Conservation (phyloP, 1,140 invertebrate species). For the Sinonovacula constricta region DNA sequence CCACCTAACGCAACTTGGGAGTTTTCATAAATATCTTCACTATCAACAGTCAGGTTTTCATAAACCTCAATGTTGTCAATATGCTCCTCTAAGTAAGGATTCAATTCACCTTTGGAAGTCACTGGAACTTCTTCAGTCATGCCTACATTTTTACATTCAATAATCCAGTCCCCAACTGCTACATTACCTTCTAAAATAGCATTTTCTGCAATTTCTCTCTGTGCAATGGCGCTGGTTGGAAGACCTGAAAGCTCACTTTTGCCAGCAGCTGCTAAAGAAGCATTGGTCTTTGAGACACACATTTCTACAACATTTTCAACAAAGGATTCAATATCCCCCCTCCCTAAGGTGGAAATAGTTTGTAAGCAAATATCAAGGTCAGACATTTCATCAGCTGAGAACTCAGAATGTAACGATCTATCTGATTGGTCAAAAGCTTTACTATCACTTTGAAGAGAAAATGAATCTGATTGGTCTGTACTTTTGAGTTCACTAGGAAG, state of each 20-base stretch:
- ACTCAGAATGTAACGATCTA: slow-evolving; percentile 42
- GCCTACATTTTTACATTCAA: slow-evolving; percentile 28
- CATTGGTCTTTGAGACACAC: slow-evolving; percentile 28
- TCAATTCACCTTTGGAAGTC: background rate
- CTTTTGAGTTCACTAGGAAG: slow-evolving; percentile 49
- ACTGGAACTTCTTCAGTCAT: background rate
- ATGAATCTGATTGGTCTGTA: slow-evolving; percentile 39
- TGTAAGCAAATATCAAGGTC: slow-evolving; percentile 40
- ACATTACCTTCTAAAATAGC: slow-evolving; percentile 31
- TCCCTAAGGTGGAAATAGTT: slow-evolving; percentile 41
- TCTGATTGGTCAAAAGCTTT: slow-evolving; percentile 47
- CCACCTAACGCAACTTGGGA: background rate
- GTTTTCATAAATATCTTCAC: too few species aligned
- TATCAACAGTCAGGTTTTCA: too few species aligned
- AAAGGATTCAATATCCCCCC: slow-evolving; percentile 39
- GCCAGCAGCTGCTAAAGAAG: background rate
- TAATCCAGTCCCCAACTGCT: slow-evolving; percentile 42
- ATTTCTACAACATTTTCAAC: slow-evolving; percentile 52
- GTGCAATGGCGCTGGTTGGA: background rate
- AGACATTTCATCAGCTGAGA: slow-evolving; percentile 46
- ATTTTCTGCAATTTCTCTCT: slow-evolving; percentile 20
- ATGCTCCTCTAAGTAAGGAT: background rate
- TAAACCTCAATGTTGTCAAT: too few species aligned
- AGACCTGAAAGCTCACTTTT: background rate
- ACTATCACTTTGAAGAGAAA: slow-evolving; percentile 34